Percentiles rank a stretch among this genome's conserved stretches.
phyloP scores from a whole-genome alignment of 92 coral and sea anemone genomes.

The Paramuricea clavata region DNA sequence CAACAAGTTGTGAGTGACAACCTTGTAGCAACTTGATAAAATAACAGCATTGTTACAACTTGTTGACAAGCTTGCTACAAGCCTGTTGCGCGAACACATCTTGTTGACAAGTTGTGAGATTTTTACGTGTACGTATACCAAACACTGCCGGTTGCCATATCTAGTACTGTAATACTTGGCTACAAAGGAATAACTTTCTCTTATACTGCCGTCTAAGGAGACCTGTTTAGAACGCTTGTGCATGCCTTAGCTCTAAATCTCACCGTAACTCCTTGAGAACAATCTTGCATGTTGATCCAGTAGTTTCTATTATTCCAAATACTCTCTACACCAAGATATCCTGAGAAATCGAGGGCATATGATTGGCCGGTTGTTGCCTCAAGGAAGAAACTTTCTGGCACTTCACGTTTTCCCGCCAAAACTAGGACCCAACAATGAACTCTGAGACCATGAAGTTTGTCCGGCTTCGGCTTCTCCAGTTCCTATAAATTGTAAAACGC shows the following conservation, averaged over 20 bases:
- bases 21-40: too few species aligned
- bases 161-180: too few species aligned
- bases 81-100: too few species aligned
- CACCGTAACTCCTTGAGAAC: slow-evolving; percentile 93
- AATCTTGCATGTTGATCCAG: slow-evolving; percentile 99
- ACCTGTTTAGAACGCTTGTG: neutral
- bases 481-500: slow-evolving; percentile 68
- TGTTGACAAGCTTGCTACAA: too few species aligned
- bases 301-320: slow-evolving; percentile 98
- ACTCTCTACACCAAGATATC: slow-evolving; percentile 97
- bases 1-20: too few species aligned
- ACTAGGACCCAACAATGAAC: slow-evolving; percentile 99
- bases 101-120: too few species aligned
- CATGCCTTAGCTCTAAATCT: neutral
- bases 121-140: too few species aligned
- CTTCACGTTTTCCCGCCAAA: slow-evolving; percentile 96
- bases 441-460: slow-evolving; percentile 95
- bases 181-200: too few species aligned
- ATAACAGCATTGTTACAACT: too few species aligned
- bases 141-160: too few species aligned
- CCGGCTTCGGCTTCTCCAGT: slow-evolving; percentile 95
- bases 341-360: slow-evolving; percentile 78
- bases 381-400: slow-evolving; percentile 98
- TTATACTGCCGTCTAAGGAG: too few species aligned
- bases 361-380: slow-evolving; percentile 91